Conservation (phyloP, 1,140 invertebrate species). For the Macrocentrus cingulum region DNA sequence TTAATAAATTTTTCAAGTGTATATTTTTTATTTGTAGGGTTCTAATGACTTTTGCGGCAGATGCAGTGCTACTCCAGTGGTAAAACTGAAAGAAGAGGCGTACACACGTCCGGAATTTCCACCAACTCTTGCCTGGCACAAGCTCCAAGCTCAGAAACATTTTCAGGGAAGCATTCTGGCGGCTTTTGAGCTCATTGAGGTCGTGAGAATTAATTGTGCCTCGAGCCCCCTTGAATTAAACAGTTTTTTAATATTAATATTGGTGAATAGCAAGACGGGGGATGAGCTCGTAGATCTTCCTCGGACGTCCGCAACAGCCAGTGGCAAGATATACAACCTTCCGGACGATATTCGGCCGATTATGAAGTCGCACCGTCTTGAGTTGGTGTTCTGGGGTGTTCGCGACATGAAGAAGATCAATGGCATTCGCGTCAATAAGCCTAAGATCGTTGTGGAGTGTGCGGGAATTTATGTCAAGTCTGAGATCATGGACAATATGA, state of each 20-base stretch:
- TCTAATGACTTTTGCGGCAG: constrained; percentile 61
- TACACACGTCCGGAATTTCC: constrained; percentile 56
- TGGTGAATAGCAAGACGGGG: constrained; percentile 33
- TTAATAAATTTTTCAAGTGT: too few relatives aligned
- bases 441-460: constrained; percentile 62
- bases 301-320: constrained; percentile 29
- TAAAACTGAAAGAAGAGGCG: constrained; percentile 56
- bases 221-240: constrained; percentile 1
- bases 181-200: constrained; percentile 63
- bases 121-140: constrained; percentile 61
- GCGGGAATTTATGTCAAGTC: constrained; percentile 60
- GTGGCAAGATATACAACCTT: constrained; percentile 49
- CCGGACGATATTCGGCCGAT: constrained; percentile 59
- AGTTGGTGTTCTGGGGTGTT: constrained; percentile 68
- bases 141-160: constrained; percentile 54
- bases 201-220: too few relatives aligned
- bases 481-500: constrained; percentile 58
- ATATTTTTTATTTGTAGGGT: constrained; percentile 44
- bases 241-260: neutral
- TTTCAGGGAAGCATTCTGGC: constrained; percentile 60
- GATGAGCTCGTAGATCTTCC: constrained; percentile 38
- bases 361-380: constrained; percentile 54
- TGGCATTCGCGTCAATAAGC: constrained; percentile 55
- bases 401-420: constrained; percentile 60
- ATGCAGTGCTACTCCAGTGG: constrained; percentile 53